A percentile compares a stretch with the other conserved stretches of the same genome.
Conservation (phyloP, 2,888 invertebrate species). For the Pasiphila rectangulata region DNA sequence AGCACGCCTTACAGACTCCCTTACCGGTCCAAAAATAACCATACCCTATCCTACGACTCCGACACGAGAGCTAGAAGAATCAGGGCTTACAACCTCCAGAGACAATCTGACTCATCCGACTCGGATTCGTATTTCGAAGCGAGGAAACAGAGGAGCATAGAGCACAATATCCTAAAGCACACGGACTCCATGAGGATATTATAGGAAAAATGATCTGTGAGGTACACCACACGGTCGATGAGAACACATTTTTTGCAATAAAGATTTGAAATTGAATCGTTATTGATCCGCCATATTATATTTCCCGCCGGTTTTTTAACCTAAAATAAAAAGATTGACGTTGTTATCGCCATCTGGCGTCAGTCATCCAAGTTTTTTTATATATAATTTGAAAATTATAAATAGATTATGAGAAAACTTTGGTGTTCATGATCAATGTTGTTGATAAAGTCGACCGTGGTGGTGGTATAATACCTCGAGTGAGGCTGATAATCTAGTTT, state of each 20-base stretch:
- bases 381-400: too few species aligned
- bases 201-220: slow-evolving; percentile 46
- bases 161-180: slow-evolving; percentile 67
- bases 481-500: slow-evolving; percentile 62
- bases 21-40: slow-evolving; percentile 58
- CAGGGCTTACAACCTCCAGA: slow-evolving; percentile 49
- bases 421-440: not conserved
- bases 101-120: slow-evolving; percentile 63
- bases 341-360: too few species aligned
- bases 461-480: slow-evolving; percentile 26
- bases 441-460: not conserved
- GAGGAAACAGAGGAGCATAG: slow-evolving; percentile 55
- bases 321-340: too few species aligned
- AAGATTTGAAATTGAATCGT: too few species aligned
- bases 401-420: too few species aligned
- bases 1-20: slow-evolving; percentile 68
- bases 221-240: not conserved
- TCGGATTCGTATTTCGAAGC: slow-evolving; percentile 60
- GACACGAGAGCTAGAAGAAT: slow-evolving; percentile 64
- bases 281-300: too few species aligned
- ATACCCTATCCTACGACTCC: slow-evolving; percentile 67
- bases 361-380: too few species aligned
- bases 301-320: too few species aligned
- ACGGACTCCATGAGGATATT: slow-evolving; percentile 74
- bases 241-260: not conserved